Evolutionary conservation across 1,140 invertebrate genomes (phyloP).

Genomic region (Lysiphlebus fabarum): DNA sequence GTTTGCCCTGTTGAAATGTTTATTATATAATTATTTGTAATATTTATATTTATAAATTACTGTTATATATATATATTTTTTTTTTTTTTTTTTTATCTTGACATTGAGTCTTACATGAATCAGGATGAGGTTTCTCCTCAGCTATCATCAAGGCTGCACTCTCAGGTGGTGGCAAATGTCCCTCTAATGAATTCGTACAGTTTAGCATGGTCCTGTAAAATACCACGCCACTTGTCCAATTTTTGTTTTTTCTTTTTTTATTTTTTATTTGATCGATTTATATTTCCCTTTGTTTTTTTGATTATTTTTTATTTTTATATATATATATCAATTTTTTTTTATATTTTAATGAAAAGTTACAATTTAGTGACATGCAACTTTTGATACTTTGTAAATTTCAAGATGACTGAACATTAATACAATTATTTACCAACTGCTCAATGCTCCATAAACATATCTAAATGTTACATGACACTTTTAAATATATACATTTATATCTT

Average conservation of each 20-base stretch:
- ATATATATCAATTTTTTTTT: too few relatives aligned
- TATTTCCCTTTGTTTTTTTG: constrained; percentile 10
- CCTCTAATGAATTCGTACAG: constrained; percentile 78
- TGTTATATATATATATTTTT: too few relatives aligned
- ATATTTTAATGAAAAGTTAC: constrained; percentile 29
- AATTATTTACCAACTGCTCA: not conserved
- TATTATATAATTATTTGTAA: constrained; percentile 16
- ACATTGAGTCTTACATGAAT: constrained; percentile 69
- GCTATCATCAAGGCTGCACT: constrained; percentile 72
- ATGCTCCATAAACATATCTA: constrained; percentile 16
- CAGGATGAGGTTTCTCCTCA: constrained; percentile 75
- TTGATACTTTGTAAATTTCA: constrained; percentile 8
- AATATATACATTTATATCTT: not conserved
- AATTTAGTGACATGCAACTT: constrained; percentile 30
- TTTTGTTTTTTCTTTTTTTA: constrained; percentile 41
- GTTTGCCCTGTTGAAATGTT: constrained; percentile 28
- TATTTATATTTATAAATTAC: constrained; percentile 33
- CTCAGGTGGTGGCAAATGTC: constrained; percentile 70
- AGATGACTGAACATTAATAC: not conserved
- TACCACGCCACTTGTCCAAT: constrained; percentile 54
- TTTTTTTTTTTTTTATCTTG: too few relatives aligned
- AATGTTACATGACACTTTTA: not conserved
- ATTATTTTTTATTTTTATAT: constrained; percentile 13
- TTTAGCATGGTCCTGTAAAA: constrained; percentile 81
- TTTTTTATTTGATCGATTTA: constrained; percentile 27